Conservation (phyloP, 2,113 vertebrate species). For the Chlorodrepanis virens region DNA sequence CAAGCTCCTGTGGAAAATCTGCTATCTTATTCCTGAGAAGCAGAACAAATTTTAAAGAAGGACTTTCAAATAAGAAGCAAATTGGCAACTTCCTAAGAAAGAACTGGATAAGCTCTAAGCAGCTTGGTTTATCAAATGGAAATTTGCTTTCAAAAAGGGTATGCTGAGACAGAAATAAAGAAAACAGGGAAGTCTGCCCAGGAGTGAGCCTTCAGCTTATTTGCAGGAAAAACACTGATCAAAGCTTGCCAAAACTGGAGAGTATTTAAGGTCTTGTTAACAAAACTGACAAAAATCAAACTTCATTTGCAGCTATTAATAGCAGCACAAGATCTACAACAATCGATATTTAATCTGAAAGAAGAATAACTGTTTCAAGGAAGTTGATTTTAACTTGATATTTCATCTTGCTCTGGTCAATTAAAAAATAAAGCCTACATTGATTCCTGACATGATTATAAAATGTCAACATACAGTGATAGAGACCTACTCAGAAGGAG, state of each 20-base stretch:
- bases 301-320: neutral
- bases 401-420: neutral
- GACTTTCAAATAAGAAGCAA: slow-evolving; percentile 40
- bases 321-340: neutral
- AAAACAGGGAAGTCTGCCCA: slow-evolving; percentile 5
- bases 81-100: slow-evolving; percentile 48
- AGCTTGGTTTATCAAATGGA: slow-evolving; percentile 42
- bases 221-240: neutral
- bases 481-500: neutral
- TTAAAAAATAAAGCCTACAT: neutral
- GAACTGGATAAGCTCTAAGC: slow-evolving; percentile 32
- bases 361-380: neutral
- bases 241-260: slow-evolving; percentile 12
- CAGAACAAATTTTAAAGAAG: slow-evolving; percentile 38
- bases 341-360: neutral
- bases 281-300: slow-evolving; percentile 20
- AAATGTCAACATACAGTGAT: neutral
- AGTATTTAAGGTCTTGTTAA: slow-evolving; percentile 11
- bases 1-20: slow-evolving; percentile 43
- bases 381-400: neutral
- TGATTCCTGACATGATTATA: neutral
- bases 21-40: slow-evolving; percentile 47
- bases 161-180: neutral
- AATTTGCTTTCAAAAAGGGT: slow-evolving; percentile 36
- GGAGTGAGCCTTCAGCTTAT: neutral